phyloP scores from a whole-genome alignment of 2,113 vertebrate species.

The Anarhynchus alexandrinus region DNA sequence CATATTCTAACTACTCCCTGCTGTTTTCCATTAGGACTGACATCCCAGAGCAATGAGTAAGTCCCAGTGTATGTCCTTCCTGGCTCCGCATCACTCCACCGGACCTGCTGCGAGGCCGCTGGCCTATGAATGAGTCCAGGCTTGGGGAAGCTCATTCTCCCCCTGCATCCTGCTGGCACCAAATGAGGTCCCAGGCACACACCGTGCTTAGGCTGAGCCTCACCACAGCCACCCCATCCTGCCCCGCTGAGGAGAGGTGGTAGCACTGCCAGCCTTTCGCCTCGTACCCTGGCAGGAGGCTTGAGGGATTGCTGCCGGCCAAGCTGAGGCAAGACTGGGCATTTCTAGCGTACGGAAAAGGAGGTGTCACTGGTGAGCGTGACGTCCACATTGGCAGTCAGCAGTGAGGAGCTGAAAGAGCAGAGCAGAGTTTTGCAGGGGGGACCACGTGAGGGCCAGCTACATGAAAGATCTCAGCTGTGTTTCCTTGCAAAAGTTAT shows the following conservation, averaged over 20 bases:
- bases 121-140: neutral
- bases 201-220: neutral
- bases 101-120: neutral
- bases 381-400: neutral
- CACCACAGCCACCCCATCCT: rapidly evolving
- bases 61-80: neutral
- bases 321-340: neutral
- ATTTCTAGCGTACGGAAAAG: neutral
- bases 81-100: neutral
- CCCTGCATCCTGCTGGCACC: neutral
- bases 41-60: slow-evolving; percentile 29
- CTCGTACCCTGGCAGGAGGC: neutral
- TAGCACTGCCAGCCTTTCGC: neutral
- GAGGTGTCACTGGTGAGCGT: rapidly evolving
- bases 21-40: slow-evolving; percentile 18
- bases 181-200: neutral
- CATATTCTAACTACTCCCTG: neutral
- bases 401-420: neutral
- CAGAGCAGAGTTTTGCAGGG: neutral
- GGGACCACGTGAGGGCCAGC: neutral
- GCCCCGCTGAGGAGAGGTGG: neutral
- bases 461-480: neutral
- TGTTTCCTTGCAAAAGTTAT: neutral
- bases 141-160: neutral
- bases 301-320: neutral